Evolutionary conservation across 2,797 vertebrate genomes (phyloP), one percentile per base, ranked within the genome.

Genomic region (Lithobates sylvaticus): DNA sequence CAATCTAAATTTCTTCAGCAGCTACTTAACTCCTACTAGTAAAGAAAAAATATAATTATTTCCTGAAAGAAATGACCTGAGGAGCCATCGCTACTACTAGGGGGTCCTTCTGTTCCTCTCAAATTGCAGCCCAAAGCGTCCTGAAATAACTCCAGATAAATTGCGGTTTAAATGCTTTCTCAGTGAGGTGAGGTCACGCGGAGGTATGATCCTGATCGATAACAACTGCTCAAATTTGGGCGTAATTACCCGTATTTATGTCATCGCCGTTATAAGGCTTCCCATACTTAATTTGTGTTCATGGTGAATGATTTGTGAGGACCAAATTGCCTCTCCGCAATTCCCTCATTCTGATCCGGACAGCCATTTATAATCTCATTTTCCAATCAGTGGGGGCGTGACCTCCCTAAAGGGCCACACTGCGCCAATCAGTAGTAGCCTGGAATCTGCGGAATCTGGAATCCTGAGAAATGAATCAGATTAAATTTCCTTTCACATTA

Each of bases 221-320:
- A 36, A 61, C 18, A 54, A 23, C 1, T 12, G 32, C 18, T 36
- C 21, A 64, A n/a, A 10, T 71, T 54, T 36, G 27, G 18, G 9
- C 13, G 27, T 58, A 81, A 81, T 81, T 81, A 34, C 10, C 44
- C 44, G 0, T 0, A 71, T 81, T 71, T 54, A 50, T 81, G 36
- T 44, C 64, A 71, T 81, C 44, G 6, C 44, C 1, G 21, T 15
- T 13, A 58, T 36, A 26, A 1, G 15, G n/a, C 70, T 61, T 29
- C 50, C 21, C 16, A 21, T 34, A 10, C 2, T 23, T 61, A 61
- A 39, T 10, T 39, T 39, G 39, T 39, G 39, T 39, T 8, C 15
- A 64, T 64, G 18, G 58, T n/a, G 27, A 76, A 76, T 21, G n/a
- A 18, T 74, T 39, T 67, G 34, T 8, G 18, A 36, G 29, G 71